Conservation (phyloP, 2,888 invertebrate genomes). For the Macaria liturata region DNA sequence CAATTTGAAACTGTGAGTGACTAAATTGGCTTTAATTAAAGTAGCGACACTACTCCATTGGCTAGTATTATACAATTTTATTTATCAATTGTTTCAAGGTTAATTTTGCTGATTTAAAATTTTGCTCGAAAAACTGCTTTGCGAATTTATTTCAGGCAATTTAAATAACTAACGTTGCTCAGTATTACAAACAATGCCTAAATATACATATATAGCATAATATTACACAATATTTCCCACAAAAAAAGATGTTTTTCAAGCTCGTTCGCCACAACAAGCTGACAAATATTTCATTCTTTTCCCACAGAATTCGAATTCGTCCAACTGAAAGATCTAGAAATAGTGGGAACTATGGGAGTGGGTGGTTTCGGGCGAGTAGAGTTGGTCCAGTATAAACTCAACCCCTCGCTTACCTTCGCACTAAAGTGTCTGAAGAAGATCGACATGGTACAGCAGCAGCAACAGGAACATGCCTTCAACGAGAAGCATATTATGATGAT, state of each 20-base stretch:
- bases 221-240: too few species aligned
- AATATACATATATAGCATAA: too few species aligned
- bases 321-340: slow-evolving; percentile 89
- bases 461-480: slow-evolving; percentile 94
- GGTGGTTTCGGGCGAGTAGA: slow-evolving; percentile 97
- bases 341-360: slow-evolving; percentile 93
- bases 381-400: slow-evolving; percentile 85
- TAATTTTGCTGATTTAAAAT: neutral
- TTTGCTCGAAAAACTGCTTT: too few species aligned
- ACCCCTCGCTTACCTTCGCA: slow-evolving; percentile 86
- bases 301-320: slow-evolving; percentile 85
- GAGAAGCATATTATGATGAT: slow-evolving; percentile 93
- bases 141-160: too few species aligned
- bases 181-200: too few species aligned
- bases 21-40: slow-evolving; percentile 23
- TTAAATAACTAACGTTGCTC: too few species aligned
- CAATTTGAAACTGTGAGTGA: slow-evolving; percentile 12
- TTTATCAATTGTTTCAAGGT: too few species aligned
- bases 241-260: too few species aligned
- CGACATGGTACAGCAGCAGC: slow-evolving; percentile 94
- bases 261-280: too few species aligned
- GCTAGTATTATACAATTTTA: slow-evolving; percentile 3
- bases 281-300: neutral
- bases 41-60: slow-evolving; percentile 10
- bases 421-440: slow-evolving; percentile 95